Conservation (phyloP, 2,888 invertebrate genomes). For the Hipparchia semele region DNA sequence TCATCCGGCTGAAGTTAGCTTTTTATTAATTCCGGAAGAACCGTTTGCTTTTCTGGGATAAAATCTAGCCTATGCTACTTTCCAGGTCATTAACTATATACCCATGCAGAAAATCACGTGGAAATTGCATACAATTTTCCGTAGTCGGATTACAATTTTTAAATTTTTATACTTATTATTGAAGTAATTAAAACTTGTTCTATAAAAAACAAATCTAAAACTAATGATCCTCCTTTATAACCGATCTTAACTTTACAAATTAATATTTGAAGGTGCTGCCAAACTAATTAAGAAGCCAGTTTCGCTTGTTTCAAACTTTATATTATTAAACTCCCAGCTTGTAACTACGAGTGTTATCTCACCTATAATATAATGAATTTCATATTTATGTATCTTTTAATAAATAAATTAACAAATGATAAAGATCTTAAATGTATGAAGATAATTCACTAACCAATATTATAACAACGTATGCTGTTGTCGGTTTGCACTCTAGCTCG, state of each 20-base stretch:
- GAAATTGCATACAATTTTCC: not conserved
- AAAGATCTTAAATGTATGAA: not conserved
- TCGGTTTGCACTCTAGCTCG: too few species aligned
- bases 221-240: too few species aligned
- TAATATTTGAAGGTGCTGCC: constrained; percentile 9
- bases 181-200: too few species aligned
- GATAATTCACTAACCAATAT: too few species aligned
- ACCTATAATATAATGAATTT: not conserved
- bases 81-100: too few species aligned
- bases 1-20: not conserved
- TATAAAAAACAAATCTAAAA: too few species aligned
- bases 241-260: constrained; percentile 6
- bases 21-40: not conserved
- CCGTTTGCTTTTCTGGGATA: not conserved
- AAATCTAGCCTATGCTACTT: too few species aligned
- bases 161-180: too few species aligned
- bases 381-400: not conserved
- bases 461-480: too few species aligned
- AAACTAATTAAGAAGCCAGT: constrained; percentile 6
- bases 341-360: not conserved
- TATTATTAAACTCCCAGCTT: constrained; percentile 7
- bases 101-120: too few species aligned
- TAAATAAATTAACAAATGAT: not conserved
- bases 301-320: constrained; percentile 4
- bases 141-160: too few species aligned